Conservation (phyloP, 2,797 vertebrate species). For the Diglossa cyanea region DNA sequence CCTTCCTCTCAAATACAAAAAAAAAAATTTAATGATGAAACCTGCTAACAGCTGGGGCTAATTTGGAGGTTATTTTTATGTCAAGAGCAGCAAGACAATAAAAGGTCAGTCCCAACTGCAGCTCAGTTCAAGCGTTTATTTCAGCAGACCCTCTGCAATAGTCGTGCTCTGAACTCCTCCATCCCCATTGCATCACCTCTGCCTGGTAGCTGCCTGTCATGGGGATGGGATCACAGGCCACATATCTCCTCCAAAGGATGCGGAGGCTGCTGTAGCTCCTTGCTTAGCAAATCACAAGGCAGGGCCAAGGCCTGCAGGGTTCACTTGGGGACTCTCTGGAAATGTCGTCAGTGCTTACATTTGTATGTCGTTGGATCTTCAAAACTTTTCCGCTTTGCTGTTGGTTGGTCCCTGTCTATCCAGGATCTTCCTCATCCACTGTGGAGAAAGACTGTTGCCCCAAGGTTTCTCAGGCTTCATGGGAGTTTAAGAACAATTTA, state of each 20-base stretch:
- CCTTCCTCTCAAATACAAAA: constrained; percentile 51
- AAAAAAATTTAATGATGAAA: constrained; percentile 53
- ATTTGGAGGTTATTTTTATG: constrained; percentile 68
- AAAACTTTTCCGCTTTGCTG: neutral
- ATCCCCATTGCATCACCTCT: neutral
- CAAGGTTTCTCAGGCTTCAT: neutral
- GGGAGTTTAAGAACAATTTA: neutral
- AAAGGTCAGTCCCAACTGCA: constrained; percentile 33
- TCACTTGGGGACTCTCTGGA: constrained; percentile 1
- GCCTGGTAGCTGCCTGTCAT: neutral
- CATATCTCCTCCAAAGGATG: neutral
- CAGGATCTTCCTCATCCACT: neutral
- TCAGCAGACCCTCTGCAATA: constrained; percentile 31
- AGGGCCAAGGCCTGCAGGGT: neutral
- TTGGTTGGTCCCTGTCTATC: neutral
- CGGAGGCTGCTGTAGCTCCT: neutral
- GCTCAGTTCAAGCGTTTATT: neutral
- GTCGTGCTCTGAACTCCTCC: neutral
- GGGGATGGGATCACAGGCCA: neutral
- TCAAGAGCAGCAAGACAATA: constrained; percentile 51
- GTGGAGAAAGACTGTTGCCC: neutral
- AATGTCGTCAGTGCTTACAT: neutral
- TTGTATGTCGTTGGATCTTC: neutral
- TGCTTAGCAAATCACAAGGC: neutral
- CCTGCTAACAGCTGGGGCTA: constrained; percentile 63